Base-by-base conservation (phyloP, 2,888 invertebrate species). In the Poecilobothrus nobilitatus region DNA sequence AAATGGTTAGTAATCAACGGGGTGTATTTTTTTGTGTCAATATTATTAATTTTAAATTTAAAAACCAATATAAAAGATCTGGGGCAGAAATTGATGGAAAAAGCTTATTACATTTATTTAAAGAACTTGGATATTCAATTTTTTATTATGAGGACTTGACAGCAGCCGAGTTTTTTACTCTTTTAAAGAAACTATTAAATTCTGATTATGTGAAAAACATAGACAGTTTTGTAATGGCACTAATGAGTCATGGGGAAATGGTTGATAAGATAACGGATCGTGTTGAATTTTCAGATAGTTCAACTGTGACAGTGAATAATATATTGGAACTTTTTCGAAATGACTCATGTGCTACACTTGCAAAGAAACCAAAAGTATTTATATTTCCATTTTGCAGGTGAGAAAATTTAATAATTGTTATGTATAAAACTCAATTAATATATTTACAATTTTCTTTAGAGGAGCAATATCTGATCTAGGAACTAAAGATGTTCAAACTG, bases 331-430 rank as follows among this genome's bases (percentile, higher is more conserved):
- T 84, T 74, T 90, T 91, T 79, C 84, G 84, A 75, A 85, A 86
- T 74, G 74, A 76, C 20, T 82, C 81, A 68, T 86, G 88, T 76
- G 82, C 83, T 0, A 76, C 78, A 68, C 81, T 90, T 70, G 74
- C 78, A 12, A 82, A 84, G 68, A 86, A 89, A 75, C 90, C 91
- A 27, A 91, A 91, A 81, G 86, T 91, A 68, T 88, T 91, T 76
- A 84, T 91, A 70, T 89, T 90, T 76, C 91, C 91, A 76, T 86
- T 86, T 73, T 91, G 90, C 80, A 84, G 89, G 77, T 76, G 27
- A 27, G 27, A 27, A 75, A 63, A 63, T 70, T 61, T 63, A 68
- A 66, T 37, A 61, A 37, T 63, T 66, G 62, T 62, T 64, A 37
- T 44, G 67, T 18, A 64, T 20, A 37, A 37, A 10, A 18, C 44